phyloP scores from a whole-genome alignment of 2,797 vertebrate species.

The Acanthurus leucopareius region DNA sequence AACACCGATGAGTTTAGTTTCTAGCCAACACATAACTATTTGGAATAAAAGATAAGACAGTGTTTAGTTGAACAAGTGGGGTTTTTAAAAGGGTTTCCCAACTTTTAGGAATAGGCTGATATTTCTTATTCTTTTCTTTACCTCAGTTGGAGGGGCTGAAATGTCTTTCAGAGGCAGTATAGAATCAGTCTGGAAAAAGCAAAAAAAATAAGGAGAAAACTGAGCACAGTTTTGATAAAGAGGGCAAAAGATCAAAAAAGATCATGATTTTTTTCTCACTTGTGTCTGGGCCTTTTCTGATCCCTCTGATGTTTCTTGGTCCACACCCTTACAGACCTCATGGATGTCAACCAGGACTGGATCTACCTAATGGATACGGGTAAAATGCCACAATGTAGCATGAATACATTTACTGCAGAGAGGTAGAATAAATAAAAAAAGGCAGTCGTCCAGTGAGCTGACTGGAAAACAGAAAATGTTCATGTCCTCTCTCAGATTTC shows the following conservation, averaged over 20 bases:
- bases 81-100: too few relatives aligned
- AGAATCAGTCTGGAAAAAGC: constrained; percentile 46
- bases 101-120: not conserved
- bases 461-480: not conserved
- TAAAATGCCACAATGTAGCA: not conserved
- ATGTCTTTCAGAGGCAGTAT: constrained; percentile 61
- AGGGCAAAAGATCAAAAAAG: too few relatives aligned
- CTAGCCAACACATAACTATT: too few relatives aligned
- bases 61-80: too few relatives aligned
- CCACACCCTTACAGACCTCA: constrained; percentile 59
- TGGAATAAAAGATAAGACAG: too few relatives aligned
- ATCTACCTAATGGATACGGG: constrained; percentile 70
- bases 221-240: rapidly evolving
- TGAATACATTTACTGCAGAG: not conserved
- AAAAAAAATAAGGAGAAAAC: not conserved
- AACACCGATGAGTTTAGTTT: not conserved
- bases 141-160: constrained; percentile 39
- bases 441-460: too few relatives aligned
- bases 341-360: constrained; percentile 75
- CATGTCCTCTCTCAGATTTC: too few relatives aligned
- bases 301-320: constrained; percentile 25
- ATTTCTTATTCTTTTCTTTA: constrained; percentile 23
- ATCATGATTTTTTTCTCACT: constrained; percentile 31
- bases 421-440: not conserved
- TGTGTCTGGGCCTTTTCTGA: constrained; percentile 31